Evolutionary conservation across 1,140 invertebrate genomes (phyloP), one percentile per base, ranked within the genome.

Genomic region (Kradibia gibbosae): DNA sequence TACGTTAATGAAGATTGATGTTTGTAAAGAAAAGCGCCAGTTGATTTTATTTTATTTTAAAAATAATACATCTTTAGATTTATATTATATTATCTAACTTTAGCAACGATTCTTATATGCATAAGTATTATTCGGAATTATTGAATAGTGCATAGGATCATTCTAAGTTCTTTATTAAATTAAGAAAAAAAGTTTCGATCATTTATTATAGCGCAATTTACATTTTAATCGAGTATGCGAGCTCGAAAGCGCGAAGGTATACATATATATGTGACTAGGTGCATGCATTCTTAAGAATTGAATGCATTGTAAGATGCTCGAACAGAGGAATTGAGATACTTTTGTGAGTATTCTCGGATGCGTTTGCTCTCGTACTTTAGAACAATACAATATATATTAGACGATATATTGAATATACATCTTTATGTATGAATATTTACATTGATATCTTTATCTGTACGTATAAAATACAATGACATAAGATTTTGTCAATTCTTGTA

Each of bases 401-500:
- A 39, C 31, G 42, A n/a, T 3, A 25, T 11, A 25, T 25, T 10
- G 42, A 50, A 34, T 67, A 67, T 77, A 50, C 36, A 39, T 5
- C 34, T n/a, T 25, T n/a, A n/a, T 3, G 22, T 15, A 28, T 34
- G 3, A 2, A 20, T 65, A 13, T 1, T 22, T 34, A 22, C 31
- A 10, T 13, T 1, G 10, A 3, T 11, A 3, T 39, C 34, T n/a
- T 0, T 17, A n/a, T 45, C n/a, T 50, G 31, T 76, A 42, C 5
- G 22, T 25, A 45, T 48, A 42, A 65, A 60, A 60, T 62, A 62
- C 11, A 20, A 57, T 25, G n/a, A 76, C 36, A n/a, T 48, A 25
- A n/a, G 36, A 78, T 67, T 65, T 53, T 67, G 62, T 31, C 76
- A 78, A 78, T 78, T 67, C 53, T 78, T 67, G 45, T 39, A 42